Conservation (phyloP, 1,140 invertebrate genomes). For the Pogonognathellus flavescens region DNA sequence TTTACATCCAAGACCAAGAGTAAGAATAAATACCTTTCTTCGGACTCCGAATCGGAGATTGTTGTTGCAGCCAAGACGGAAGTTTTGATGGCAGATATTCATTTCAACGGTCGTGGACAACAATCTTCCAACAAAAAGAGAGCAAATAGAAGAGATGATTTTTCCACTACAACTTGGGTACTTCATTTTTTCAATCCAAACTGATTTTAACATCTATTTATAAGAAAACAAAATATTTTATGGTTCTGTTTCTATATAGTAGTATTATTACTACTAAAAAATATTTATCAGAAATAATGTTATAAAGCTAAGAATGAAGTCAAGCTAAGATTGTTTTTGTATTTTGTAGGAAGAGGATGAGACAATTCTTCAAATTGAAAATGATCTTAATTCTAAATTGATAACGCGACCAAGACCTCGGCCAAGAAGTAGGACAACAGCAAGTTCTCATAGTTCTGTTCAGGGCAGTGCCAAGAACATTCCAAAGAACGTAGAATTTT, state of each 20-base stretch:
- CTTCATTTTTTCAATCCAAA: neutral
- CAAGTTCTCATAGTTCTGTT: neutral
- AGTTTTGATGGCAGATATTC: constrained; percentile 46
- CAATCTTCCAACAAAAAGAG: neutral
- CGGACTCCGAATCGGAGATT: constrained; percentile 48
- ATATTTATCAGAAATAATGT: too few relatives aligned
- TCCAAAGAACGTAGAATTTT: neutral
- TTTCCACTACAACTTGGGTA: neutral
- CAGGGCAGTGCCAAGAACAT: neutral
- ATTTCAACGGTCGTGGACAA: neutral
- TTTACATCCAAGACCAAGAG: neutral
- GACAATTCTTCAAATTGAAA: neutral
- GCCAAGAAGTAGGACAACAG: neutral
- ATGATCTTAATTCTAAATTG: neutral
- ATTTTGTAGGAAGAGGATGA: neutral
- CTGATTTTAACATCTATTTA: neutral
- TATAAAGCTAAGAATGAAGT: too few relatives aligned
- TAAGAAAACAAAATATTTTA: neutral
- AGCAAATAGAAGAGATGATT: neutral
- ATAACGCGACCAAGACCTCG: neutral
- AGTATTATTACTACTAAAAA: too few relatives aligned
- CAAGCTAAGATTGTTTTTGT: too few relatives aligned
- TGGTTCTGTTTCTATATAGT: neutral
- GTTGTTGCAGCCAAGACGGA: neutral
- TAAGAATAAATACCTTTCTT: constrained; percentile 10